A percentile compares a stretch with the other conserved stretches of the same genome.
Conservation (phyloP, 30 jellyfish, hydroid and myxozoan species). For the Turritopsis rubra region DNA sequence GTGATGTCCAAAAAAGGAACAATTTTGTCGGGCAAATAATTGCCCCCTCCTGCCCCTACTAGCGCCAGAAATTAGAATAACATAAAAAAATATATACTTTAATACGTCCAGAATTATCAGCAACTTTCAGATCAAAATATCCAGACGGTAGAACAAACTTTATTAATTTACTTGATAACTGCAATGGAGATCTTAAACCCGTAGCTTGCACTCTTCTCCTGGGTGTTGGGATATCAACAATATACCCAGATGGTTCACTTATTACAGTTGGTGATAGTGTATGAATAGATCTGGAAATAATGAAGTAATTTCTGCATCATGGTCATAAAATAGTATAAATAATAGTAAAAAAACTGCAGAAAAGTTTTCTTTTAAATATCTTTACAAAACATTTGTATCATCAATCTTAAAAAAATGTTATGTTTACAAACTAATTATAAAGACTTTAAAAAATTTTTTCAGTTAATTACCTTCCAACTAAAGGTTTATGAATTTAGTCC, state of each 20-base stretch:
- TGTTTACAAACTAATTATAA: too few relatives aligned
- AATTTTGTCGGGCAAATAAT: not conserved
- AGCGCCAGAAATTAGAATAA: not conserved
- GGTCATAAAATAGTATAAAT: not conserved
- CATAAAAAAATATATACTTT: slow-evolving; percentile 28
- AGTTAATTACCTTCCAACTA: too few relatives aligned
- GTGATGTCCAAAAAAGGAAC: too few relatives aligned
- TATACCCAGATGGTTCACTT: not conserved
- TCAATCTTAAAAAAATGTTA: too few relatives aligned
- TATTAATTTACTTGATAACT: slow-evolving; percentile 47
- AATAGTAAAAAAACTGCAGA: not conserved
- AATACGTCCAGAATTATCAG: slow-evolving; percentile 70
- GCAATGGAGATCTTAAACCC: slow-evolving; percentile 86
- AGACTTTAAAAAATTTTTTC: too few relatives aligned
- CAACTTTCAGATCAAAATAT: slow-evolving; percentile 75
- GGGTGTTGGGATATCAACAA: slow-evolving; percentile 56
- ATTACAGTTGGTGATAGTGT: not conserved
- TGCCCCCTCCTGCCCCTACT: not conserved
- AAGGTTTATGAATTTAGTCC: too few relatives aligned
- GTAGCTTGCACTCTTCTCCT: slow-evolving; percentile 82
- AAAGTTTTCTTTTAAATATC: too few relatives aligned
- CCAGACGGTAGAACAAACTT: slow-evolving; percentile 67
- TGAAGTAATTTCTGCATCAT: not conserved
- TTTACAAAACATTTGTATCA: too few relatives aligned
- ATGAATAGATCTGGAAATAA: not conserved